These are phyloP conservation scores for Holcopasites calliopsidis DNA, from an alignment of 1,140 invertebrate species.

Conservation along the genomic window DNA sequence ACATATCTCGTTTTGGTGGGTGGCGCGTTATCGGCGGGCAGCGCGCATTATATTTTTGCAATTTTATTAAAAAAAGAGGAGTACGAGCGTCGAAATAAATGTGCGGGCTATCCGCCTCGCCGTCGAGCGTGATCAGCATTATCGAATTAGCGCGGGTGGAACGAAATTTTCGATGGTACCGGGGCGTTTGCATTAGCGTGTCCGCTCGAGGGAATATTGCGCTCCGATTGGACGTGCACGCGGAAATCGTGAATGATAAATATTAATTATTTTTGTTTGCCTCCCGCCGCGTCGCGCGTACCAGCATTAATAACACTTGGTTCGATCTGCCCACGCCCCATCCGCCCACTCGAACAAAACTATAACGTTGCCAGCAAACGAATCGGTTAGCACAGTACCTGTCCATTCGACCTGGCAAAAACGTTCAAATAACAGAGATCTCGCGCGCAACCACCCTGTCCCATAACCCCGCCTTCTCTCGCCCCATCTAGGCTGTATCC, in stretches of 20 bases:
- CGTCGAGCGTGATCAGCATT: constrained; percentile 75
- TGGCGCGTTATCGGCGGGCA: constrained; percentile 40
- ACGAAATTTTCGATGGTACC: constrained; percentile 71
- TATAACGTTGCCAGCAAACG: constrained; percentile 67
- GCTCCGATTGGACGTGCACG: constrained; percentile 70
- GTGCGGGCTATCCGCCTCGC: constrained; percentile 54
- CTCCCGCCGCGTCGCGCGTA: constrained; percentile 72
- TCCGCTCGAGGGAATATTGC: constrained; percentile 68
- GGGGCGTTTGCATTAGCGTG: constrained; percentile 57
- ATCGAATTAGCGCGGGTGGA: constrained; percentile 74
- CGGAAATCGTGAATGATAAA: constrained; percentile 80
- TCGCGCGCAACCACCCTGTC: constrained; percentile 35
- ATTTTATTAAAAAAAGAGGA: constrained; percentile 45
- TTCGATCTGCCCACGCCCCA: constrained; percentile 58
- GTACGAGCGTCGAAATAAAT: constrained; percentile 42
- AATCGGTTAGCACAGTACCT: constrained; percentile 60
- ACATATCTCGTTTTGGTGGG: constrained; percentile 40
- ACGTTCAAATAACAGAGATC: constrained; percentile 76
- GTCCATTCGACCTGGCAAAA: constrained; percentile 68
- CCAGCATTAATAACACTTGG: constrained; percentile 80
- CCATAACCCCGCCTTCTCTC: constrained; percentile 35
- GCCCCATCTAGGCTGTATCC: constrained; percentile 13
- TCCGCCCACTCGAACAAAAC: constrained; percentile 51
- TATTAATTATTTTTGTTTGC: constrained; percentile 81
- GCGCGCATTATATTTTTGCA: constrained; percentile 48